Evolutionary conservation across 2,797 vertebrate genomes (phyloP), one percentile per base, ranked within the genome.

Genomic region (Parotocinclus haroldoi): DNA sequence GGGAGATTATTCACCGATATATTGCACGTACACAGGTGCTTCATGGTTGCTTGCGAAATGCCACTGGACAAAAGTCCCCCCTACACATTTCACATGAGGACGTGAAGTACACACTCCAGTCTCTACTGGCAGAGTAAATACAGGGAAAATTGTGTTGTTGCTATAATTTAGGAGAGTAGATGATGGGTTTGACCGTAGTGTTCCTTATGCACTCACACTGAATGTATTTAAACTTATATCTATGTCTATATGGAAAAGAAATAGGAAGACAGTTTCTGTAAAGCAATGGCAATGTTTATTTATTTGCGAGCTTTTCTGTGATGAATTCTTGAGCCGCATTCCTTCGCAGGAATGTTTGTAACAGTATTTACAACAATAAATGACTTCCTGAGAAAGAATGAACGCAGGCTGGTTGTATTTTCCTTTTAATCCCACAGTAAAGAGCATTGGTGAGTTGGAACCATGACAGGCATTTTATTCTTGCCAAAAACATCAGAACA

Each of bases 331-430:
- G 87, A 92, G 90, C 85, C 86, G 82, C 82, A 86, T 89, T 90
- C 86, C 87, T 89, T 91, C 91, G 91, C 79, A 82, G 90, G 92
- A 82, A 92, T 89, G 90, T 94, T 92, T 93, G 91, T 94, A 91
- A 90, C 86, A 90, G 83, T 87, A 87, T 91, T 93, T 92, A 90
- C 89, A 86, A 89, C 88, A 93, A 93, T 93, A 95, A 97, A 94
- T 83, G 83, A 91, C 82, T 87, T 85, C 83, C 80, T 84, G 73
- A 82, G 66, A 76, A 71, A 86, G 77, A 40, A 56, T 16, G 39
- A 39, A 53, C 48, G 58, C 50, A 60, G 17, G 42, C 72, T 71
- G 64, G 36, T 53, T 74, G 27, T 27, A 17, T 14, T 19, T 69
- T 37, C 48, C 65, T 42, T 37, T 44, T 48, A 42, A 3, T 42